Evolutionary conservation across 2,888 invertebrate species (phyloP).

Genomic region (Perdita meconis): DNA sequence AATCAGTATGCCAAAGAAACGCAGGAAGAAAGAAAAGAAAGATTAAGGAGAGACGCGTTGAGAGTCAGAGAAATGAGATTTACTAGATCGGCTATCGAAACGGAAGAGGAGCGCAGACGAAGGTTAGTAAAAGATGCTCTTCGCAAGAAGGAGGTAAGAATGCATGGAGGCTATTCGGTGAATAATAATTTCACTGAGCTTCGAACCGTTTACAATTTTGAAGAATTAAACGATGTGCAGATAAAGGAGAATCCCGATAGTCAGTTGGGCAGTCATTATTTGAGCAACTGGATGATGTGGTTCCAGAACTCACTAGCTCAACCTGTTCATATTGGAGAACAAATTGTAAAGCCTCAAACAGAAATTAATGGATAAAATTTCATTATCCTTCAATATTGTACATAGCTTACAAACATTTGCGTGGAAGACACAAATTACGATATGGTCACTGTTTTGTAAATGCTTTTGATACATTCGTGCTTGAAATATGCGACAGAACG

Average conservation of each 20-base stretch:
- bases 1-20: conserved; percentile 79
- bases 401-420: conserved; percentile 8
- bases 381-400: conserved; percentile 19
- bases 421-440: conserved; percentile 26
- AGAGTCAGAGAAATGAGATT: conserved; percentile 79
- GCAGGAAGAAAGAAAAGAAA: conserved; percentile 75
- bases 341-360: conserved; percentile 62
- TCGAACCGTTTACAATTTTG: conserved; percentile 73
- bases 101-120: conserved; percentile 77
- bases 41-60: conserved; percentile 76
- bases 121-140: conserved; percentile 79
- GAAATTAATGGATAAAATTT: conserved; percentile 59
- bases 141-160: conserved; percentile 77
- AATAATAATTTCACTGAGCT: conserved; percentile 74
- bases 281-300: conserved; percentile 80
- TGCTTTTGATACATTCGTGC: conserved; percentile 39
- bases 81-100: conserved; percentile 78
- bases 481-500: conserved; percentile 35
- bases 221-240: conserved; percentile 75
- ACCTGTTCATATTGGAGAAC: conserved; percentile 68
- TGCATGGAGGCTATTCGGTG: conserved; percentile 68
- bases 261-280: conserved; percentile 74
- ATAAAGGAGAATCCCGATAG: conserved; percentile 73
- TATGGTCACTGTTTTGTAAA: conserved; percentile 48
- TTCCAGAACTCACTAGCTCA: conserved; percentile 76